phyloP scores from a whole-genome alignment of 1,140 invertebrate genomes.

The Melipona quadrifasciata region DNA sequence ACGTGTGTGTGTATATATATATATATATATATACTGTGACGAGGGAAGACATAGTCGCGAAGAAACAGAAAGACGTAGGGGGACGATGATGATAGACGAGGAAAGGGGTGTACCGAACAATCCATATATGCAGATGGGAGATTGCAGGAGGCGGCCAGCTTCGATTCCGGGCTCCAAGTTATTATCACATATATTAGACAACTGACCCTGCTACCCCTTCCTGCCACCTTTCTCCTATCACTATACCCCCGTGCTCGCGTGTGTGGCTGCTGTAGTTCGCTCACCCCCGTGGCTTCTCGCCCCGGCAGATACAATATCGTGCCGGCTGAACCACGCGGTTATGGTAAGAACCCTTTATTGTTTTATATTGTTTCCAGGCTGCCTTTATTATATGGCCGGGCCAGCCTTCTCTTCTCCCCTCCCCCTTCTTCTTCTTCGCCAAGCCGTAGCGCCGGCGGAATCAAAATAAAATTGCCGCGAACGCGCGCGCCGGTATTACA shows the following conservation, averaged over 20 bases:
- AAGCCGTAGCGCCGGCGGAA: constrained; percentile 33
- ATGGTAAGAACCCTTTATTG: constrained; percentile 76
- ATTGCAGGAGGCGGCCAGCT: constrained; percentile 68
- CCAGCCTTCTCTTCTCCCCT: background rate
- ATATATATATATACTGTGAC: background rate
- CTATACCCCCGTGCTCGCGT: constrained; percentile 22
- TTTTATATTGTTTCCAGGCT: constrained; percentile 77
- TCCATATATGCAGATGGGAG: constrained; percentile 75
- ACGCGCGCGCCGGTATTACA: constrained; percentile 39
- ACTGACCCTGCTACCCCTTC: constrained; percentile 65
- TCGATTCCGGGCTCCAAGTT: constrained; percentile 72
- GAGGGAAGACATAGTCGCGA: background rate
- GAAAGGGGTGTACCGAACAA: constrained; percentile 51
- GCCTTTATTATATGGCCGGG: constrained; percentile 51
- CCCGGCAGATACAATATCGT: constrained; percentile 72
- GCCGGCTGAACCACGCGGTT: constrained; percentile 64
- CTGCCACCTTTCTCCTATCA: constrained; percentile 44
- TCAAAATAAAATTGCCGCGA: constrained; percentile 69
- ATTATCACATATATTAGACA: constrained; percentile 79
- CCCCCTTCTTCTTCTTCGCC: background rate
- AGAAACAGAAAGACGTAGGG: background rate
- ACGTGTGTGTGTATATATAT: background rate
- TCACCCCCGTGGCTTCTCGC: constrained; percentile 11
- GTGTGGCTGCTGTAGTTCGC: constrained; percentile 4
- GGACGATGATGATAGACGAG: background rate